Conservation (phyloP, 2,113 vertebrate genomes). For the Crocuta crocuta region DNA sequence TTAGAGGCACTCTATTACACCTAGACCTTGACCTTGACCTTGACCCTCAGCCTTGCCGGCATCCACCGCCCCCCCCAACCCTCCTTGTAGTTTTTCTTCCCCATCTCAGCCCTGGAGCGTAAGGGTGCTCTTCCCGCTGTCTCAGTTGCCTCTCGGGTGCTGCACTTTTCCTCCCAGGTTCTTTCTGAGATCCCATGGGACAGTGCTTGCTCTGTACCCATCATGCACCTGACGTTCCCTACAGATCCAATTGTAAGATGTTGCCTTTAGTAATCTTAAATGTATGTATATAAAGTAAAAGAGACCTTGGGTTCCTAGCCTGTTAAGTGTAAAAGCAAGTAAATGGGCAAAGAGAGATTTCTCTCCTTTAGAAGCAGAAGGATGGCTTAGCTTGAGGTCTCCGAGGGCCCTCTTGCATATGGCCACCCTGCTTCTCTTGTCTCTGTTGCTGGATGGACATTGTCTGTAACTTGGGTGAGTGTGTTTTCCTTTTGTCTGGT, state of each 20-base stretch:
- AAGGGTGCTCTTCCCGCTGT: slow-evolving; percentile 71
- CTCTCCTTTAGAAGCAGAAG: background rate
- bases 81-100: background rate
- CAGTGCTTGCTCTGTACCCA: slow-evolving; percentile 69
- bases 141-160: slow-evolving; percentile 84
- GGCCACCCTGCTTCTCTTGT: background rate
- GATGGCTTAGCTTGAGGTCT: background rate
- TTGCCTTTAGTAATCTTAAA: slow-evolving; percentile 68
- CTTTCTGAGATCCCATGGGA: slow-evolving; percentile 58
- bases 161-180: slow-evolving; percentile 72
- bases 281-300: background rate
- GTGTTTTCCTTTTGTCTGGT: background rate
- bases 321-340: background rate
- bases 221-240: slow-evolving; percentile 56
- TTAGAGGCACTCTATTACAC: background rate
- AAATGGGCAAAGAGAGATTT: background rate
- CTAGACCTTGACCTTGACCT: background rate
- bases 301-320: background rate
- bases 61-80: too few relatives aligned
- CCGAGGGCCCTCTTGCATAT: background rate
- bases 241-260: slow-evolving; percentile 71
- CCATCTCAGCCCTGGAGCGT: slow-evolving; percentile 46
- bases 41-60: background rate
- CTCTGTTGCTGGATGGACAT: background rate
- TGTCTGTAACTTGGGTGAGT: background rate